phyloP scores from a whole-genome alignment of 2,113 vertebrate species.

The Anhinga anhinga region DNA sequence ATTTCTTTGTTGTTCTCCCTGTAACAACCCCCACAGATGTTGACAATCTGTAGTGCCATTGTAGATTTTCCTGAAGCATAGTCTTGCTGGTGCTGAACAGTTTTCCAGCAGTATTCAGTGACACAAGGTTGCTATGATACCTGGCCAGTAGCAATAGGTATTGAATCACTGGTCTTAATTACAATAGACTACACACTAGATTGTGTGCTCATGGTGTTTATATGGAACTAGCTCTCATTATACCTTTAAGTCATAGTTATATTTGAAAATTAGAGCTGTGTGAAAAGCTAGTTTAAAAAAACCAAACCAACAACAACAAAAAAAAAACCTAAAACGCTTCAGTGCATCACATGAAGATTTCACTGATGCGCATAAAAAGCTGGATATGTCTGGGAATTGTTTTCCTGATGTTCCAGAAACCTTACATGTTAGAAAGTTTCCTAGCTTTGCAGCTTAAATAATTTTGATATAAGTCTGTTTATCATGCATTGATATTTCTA shows the following conservation, averaged over 20 bases:
- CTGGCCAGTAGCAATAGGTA: conserved; percentile 55
- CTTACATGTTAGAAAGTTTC: background rate
- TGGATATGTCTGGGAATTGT: background rate
- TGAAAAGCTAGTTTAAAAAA: background rate
- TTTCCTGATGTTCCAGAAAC: background rate
- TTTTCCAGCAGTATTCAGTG: conserved; percentile 56
- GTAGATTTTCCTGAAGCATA: conserved; percentile 49
- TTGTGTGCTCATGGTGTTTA: background rate
- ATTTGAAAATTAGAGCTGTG: background rate
- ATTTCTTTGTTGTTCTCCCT: conserved; percentile 61
- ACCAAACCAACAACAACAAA: too few relatives aligned
- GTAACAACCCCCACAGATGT: conserved; percentile 59
- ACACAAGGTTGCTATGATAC: conserved; percentile 72
- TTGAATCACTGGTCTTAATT: conserved; percentile 67
- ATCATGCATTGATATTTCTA: background rate
- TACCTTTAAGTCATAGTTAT: background rate
- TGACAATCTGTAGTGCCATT: conserved; percentile 50
- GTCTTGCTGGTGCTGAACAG: conserved; percentile 55
- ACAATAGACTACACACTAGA: background rate
- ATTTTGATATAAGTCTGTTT: background rate
- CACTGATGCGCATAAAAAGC: background rate
- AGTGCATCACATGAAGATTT: background rate
- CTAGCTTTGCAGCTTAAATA: background rate
- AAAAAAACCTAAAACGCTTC: background rate
- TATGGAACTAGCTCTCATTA: background rate